Percentiles rank a stretch among this genome's conserved stretches.
phyloP scores from a whole-genome alignment of 2,888 invertebrate genomes.

The Dastarcus helophoroides region DNA sequence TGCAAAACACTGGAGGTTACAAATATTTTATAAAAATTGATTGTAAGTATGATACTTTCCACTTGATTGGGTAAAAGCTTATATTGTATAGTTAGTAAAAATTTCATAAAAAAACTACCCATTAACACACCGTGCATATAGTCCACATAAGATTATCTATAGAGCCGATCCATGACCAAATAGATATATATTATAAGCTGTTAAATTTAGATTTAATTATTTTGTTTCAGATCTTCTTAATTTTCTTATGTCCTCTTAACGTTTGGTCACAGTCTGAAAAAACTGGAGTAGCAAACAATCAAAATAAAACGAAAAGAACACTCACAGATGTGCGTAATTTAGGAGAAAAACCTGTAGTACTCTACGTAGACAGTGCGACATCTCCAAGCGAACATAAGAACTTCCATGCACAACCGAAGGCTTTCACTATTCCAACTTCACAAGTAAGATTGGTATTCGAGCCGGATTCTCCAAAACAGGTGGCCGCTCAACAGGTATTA shows the following conservation, averaged over 20 bases:
- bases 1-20: no score
- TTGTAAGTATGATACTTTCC: no score
- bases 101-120: no score
- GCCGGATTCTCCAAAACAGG: conserved; percentile 19
- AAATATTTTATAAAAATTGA: no score
- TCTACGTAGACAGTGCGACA: conserved; percentile 6
- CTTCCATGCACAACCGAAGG: conserved; percentile 8
- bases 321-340: conserved; percentile 10
- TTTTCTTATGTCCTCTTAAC: conserved; percentile 3
- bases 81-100: no score
- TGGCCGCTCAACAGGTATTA: conserved; percentile 28
- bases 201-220: not conserved
- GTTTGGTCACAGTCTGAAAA: conserved; percentile 3
- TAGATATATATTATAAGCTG: no score
- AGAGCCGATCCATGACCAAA: no score
- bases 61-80: no score
- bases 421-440: conserved; percentile 7
- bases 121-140: no score
- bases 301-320: conserved; percentile 10
- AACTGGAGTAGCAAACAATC: not conserved
- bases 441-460: conserved; percentile 7
- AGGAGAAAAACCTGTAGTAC: conserved; percentile 7
- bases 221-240: conserved; percentile 7
- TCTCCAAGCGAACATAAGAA: conserved; percentile 5
- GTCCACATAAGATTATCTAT: no score